phyloP scores from a whole-genome alignment of 2,797 vertebrate genomes.

The Molossus molossus region DNA sequence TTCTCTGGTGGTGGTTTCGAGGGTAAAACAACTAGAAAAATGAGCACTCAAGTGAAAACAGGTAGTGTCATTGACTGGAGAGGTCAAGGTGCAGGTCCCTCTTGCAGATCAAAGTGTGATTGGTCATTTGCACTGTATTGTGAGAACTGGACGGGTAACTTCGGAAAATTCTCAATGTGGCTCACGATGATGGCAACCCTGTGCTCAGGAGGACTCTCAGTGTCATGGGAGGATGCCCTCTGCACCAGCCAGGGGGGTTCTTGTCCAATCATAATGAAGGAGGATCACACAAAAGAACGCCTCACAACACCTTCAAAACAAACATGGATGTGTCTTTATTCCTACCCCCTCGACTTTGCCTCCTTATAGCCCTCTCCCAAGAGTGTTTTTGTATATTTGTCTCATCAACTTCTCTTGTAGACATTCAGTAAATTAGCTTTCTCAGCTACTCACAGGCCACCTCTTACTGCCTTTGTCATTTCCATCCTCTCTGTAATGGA shows the following conservation, averaged over 20 bases:
- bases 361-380: not conserved
- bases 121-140: not conserved
- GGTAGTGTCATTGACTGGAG: not conserved
- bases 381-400: not conserved
- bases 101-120: not conserved
- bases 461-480: not conserved
- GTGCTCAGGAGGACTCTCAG: not conserved
- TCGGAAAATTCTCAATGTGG: not conserved
- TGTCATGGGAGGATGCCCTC: not conserved
- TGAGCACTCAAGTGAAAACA: conserved; percentile 51
- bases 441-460: not conserved
- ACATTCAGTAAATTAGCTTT: not conserved
- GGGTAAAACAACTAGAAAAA: not conserved
- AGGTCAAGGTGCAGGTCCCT: not conserved
- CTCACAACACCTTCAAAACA: not conserved
- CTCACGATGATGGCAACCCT: not conserved
- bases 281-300: not conserved
- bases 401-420: not conserved
- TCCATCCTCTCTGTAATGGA: not conserved
- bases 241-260: not conserved
- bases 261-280: not conserved
- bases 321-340: not conserved
- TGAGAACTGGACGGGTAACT: not conserved
- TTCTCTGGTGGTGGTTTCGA: conserved; percentile 56
- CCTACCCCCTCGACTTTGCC: not conserved